Evolutionary conservation across 2,797 vertebrate species (phyloP).

Genomic region (Megaceryle alcyon): DNA sequence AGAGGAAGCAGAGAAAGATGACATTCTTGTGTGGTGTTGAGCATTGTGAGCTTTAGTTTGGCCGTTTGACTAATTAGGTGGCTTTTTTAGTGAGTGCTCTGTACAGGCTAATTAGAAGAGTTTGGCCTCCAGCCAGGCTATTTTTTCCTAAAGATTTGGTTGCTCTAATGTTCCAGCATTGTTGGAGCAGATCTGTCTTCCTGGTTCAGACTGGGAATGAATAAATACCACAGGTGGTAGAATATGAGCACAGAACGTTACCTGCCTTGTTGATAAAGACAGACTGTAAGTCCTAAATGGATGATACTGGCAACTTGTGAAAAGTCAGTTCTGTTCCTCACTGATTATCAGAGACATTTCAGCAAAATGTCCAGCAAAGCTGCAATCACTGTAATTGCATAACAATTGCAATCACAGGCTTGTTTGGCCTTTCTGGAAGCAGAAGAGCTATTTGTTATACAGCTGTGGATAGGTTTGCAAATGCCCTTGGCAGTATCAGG

Average conservation of each 20-base stretch:
- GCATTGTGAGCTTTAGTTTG: not conserved
- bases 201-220: conserved; percentile 4
- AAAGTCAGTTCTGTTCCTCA: conserved; percentile 32
- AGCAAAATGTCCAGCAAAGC: conserved; percentile 42
- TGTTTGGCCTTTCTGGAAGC: conserved; percentile 37
- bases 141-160: conserved; percentile 37
- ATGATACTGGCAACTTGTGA: conserved; percentile 14
- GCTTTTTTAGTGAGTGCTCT: not conserved
- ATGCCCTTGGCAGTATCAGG: not conserved
- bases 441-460: conserved; percentile 20
- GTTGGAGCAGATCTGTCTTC: conserved; percentile 37
- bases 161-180: not conserved
- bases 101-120: conserved; percentile 27
- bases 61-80: conserved; percentile 37
- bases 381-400: conserved; percentile 55
- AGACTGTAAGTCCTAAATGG: not conserved
- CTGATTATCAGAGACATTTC: conserved; percentile 38
- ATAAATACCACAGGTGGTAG: conserved; percentile 51
- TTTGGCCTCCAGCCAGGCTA: conserved; percentile 19
- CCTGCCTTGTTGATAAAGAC: conserved; percentile 37
- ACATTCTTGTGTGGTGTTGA: not conserved
- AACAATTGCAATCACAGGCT: conserved; percentile 44
- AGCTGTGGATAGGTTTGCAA: not conserved
- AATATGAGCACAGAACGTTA: not conserved
- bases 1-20: not conserved